phyloP scores from a whole-genome alignment of 30 jellyfish, hydroid and myxozoan species.

The Clytia hemisphaerica region DNA sequence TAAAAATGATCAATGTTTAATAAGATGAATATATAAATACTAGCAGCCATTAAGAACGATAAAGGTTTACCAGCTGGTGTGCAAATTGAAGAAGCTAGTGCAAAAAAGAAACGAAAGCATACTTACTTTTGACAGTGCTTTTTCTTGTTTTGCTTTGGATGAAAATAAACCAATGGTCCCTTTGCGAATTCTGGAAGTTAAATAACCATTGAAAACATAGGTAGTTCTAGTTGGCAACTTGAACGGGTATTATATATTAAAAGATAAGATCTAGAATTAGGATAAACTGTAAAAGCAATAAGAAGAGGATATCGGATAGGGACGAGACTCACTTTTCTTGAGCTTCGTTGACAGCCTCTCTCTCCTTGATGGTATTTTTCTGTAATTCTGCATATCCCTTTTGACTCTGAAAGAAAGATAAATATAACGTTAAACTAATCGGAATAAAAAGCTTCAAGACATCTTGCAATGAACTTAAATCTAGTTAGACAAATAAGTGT shows the following conservation, averaged over 20 bases:
- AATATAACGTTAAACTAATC: background rate
- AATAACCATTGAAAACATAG: too few species aligned
- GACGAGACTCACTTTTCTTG: conserved; percentile 46
- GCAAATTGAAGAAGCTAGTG: too few species aligned
- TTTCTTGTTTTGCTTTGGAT: conserved; percentile 69
- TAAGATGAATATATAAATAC: background rate
- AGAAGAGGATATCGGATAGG: too few species aligned
- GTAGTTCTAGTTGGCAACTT: too few species aligned
- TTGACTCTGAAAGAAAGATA: conserved; percentile 42
- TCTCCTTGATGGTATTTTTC: conserved; percentile 49
- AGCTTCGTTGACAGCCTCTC: conserved; percentile 77
- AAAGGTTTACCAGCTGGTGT: too few species aligned
- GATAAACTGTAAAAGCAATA: too few species aligned
- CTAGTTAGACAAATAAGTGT: too few species aligned
- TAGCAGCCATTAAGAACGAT: too few species aligned
- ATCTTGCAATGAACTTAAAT: background rate
- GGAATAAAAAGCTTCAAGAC: background rate
- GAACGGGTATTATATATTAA: too few species aligned
- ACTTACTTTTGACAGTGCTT: conserved; percentile 54
- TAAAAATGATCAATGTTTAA: background rate
- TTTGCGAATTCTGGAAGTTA: conserved; percentile 48
- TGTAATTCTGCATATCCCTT: conserved; percentile 62
- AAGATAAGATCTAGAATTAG: too few species aligned
- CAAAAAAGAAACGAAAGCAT: too few species aligned
- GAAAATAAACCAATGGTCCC: conserved; percentile 77